A percentile compares a stretch with the other conserved stretches of the same genome.
These are phyloP conservation scores for Protodeltote pygarga DNA, from an alignment of 2,888 invertebrate species.

Conservation along the genomic window DNA sequence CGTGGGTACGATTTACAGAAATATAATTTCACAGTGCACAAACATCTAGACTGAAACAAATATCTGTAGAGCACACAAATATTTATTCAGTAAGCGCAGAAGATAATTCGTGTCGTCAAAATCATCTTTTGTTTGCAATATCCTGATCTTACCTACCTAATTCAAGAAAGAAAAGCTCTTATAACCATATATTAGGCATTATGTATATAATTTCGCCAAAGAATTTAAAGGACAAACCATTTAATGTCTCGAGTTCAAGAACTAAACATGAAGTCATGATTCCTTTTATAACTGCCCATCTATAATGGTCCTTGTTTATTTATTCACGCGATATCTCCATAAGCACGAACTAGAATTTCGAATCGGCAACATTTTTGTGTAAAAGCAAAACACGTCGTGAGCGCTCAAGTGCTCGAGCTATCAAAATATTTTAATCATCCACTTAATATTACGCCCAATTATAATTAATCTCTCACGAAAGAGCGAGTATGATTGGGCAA, in stretches of 20 bases:
- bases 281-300: constrained; percentile 43
- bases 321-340: constrained; percentile 59
- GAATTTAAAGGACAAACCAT: constrained; percentile 27
- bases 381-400: constrained; percentile 29
- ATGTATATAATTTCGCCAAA: constrained; percentile 6
- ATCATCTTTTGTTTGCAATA: no score
- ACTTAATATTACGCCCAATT: constrained; percentile 74
- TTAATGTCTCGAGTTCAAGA: constrained; percentile 26
- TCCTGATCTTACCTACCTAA: no score
- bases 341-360: constrained; percentile 60
- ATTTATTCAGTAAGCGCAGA: no score
- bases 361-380: constrained; percentile 56
- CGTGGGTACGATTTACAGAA: no score
- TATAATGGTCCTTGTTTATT: constrained; percentile 51
- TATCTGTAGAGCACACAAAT: background rate
- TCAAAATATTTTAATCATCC: constrained; percentile 76
- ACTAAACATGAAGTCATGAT: constrained; percentile 39
- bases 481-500: constrained; percentile 64
- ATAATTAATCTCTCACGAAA: constrained; percentile 83
- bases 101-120: no score
- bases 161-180: background rate
- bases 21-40: no score
- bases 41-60: no score
- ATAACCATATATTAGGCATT: background rate
- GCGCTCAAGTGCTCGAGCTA: constrained; percentile 47